phyloP scores from a whole-genome alignment of 2,888 invertebrate species.

The Epistrophella euchroma region DNA sequence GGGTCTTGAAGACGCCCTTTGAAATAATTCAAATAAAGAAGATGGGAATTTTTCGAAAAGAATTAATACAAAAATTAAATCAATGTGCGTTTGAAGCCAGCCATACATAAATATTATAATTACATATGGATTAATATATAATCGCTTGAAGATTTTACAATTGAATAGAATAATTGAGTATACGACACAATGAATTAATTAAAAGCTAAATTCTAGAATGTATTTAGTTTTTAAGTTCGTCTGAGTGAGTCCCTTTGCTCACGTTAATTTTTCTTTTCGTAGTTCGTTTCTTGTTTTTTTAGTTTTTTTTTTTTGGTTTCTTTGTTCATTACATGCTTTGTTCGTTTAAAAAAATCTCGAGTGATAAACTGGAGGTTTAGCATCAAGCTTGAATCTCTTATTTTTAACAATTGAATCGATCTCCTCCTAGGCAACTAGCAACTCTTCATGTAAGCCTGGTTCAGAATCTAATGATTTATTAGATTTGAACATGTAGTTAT shows the following conservation, averaged over 20 bases:
- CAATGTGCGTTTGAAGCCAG: conserved; percentile 73
- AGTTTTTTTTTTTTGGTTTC: conserved; percentile 37
- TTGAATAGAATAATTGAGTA: conserved; percentile 67
- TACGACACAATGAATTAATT: conserved; percentile 69
- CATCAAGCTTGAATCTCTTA: conserved; percentile 15
- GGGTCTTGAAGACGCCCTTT: not conserved
- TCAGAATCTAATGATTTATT: conserved; percentile 81
- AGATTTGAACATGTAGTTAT: conserved; percentile 79
- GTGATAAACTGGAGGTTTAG: conserved; percentile 37
- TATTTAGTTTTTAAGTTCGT: conserved; percentile 56
- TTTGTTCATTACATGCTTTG: conserved; percentile 65
- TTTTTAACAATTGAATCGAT: not conserved
- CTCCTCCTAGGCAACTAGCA: conserved; percentile 79
- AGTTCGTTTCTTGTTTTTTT: conserved; percentile 45
- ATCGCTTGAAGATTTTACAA: conserved; percentile 55
- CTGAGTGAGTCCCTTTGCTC: conserved; percentile 40
- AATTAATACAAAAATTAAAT: conserved; percentile 40
- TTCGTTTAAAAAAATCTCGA: conserved; percentile 62
- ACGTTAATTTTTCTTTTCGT: conserved; percentile 21
- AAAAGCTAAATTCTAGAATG: conserved; percentile 70
- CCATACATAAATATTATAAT: conserved; percentile 53
- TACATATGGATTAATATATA: conserved; percentile 41
- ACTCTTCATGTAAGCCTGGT: conserved; percentile 79
- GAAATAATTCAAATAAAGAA: not conserved
- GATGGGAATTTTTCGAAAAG: not conserved